phyloP scores from a whole-genome alignment of 2,113 vertebrate species.

The Embiotoca jacksoni region DNA sequence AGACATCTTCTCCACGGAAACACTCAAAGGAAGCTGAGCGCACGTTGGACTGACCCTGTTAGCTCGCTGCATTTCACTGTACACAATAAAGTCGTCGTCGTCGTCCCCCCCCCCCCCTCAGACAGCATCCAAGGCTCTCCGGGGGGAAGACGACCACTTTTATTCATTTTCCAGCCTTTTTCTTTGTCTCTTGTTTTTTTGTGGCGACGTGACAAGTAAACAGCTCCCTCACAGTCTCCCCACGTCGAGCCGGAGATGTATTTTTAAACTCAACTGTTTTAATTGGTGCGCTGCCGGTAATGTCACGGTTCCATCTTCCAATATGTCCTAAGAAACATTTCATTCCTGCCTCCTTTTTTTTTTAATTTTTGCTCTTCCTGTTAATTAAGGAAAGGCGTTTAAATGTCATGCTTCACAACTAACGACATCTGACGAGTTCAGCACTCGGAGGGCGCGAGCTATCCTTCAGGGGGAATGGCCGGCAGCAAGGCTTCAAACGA shows the following conservation, averaged over 20 bases:
- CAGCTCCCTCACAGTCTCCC: constrained; percentile 42
- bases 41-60: constrained; percentile 33
- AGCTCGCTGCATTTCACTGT: constrained; percentile 8
- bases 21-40: constrained; percentile 26
- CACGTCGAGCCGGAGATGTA: constrained; percentile 40
- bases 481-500: constrained; percentile 69
- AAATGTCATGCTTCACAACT: constrained; percentile 80
- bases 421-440: constrained; percentile 73
- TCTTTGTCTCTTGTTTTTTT: constrained; percentile 31
- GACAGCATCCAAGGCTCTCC: background rate
- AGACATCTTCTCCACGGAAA: constrained; percentile 44
- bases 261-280: constrained; percentile 70
- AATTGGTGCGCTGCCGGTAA: constrained; percentile 77
- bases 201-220: constrained; percentile 54
- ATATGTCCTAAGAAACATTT: constrained; percentile 65
- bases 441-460: constrained; percentile 40
- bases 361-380: constrained; percentile 23
- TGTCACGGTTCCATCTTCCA: constrained; percentile 71
- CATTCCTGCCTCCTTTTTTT: constrained; percentile 34
- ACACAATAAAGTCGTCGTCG: background rate
- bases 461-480: constrained; percentile 67
- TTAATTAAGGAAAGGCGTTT: constrained; percentile 79
- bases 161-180: constrained; percentile 19
- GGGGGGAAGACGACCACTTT: constrained; percentile 7
- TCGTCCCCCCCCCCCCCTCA: too few relatives aligned